Base-by-base conservation (phyloP, 2,113 vertebrate species). In the Gymnorhina tibicen region DNA sequence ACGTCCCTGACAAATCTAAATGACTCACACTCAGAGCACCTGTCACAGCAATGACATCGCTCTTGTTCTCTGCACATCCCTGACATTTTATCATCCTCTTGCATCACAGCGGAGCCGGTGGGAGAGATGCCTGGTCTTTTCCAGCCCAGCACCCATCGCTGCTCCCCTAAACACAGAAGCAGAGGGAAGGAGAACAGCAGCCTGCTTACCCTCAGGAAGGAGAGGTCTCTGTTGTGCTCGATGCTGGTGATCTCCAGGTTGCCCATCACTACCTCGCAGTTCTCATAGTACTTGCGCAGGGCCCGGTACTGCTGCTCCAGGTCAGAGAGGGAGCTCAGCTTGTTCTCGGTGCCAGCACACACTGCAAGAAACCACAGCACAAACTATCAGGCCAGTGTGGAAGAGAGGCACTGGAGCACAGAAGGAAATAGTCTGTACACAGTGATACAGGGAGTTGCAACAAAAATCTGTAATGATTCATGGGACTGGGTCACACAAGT, bases 231-330 rank as follows among this genome's bases (percentile, higher is more conserved):
- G 97, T 99, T 99, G 84, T 99, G 98, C 92, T 99, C 99, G 6
- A 99, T 99, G 98, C 98, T 99, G 96, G 99, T 99, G 87, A 99
- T 99, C 97, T 99, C 99, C 97, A 99, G 97, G 95, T 99, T 99
- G 55, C 99, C 99, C 99, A 99, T 99, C 78, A 99, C 99, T 0
- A 99, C 99, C 91, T 99, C 99, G 0, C 99, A 99, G 97, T 99
- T 99, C 93, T 99, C 99, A 89, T 99, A 99, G 97, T 99, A 99
- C 95, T 99, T 99, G 96, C 99, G 99, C 79, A 99, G 97, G 47
- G 99, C 99, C 60, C 98, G 98, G 89, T 99, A 99, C 96, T 99
- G 99, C 97, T 99, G 99, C 88, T 99, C 99, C 97, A 99, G 98
- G 97, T 99, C 99, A 2, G 99, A 99, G n/a, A 99, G 98, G 18